phyloP scores from a whole-genome alignment of 2,888 invertebrate genomes.

The Hyppa rectilinea region DNA sequence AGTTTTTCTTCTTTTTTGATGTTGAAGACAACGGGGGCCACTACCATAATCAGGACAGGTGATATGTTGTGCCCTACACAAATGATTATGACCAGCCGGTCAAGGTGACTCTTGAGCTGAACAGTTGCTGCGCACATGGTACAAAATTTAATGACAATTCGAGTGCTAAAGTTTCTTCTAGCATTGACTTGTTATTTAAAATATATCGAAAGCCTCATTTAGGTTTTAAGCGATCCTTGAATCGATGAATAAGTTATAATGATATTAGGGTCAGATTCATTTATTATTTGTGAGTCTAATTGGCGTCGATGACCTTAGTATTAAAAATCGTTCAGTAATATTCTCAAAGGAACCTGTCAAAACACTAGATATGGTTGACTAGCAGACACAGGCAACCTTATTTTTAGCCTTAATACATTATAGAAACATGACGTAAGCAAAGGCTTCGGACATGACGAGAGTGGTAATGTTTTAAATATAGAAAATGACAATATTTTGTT shows the following conservation, averaged over 20 bases:
- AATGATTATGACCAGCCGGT: no score
- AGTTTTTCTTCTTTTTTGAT: not conserved
- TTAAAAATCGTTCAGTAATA: conserved; percentile 15
- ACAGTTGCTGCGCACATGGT: conserved; percentile 9
- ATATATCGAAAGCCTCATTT: not conserved
- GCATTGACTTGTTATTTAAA: not conserved
- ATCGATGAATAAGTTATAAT: conserved; percentile 9
- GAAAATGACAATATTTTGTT: conserved; percentile 35
- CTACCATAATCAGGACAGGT: not conserved
- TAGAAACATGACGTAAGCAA: conserved; percentile 42
- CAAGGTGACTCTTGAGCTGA: not conserved
- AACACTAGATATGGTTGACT: conserved; percentile 11
- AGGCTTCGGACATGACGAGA: conserved; percentile 33
- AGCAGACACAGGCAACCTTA: conserved; percentile 18
- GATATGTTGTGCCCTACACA: no score
- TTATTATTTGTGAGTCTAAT: conserved; percentile 28
- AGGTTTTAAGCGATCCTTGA: not conserved
- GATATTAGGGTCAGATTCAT: conserved; percentile 9
- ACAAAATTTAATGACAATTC: not conserved
- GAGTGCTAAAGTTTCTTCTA: not conserved
- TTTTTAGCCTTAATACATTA: conserved; percentile 31
- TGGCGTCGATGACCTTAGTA: conserved; percentile 20
- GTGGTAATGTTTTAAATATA: conserved; percentile 55
- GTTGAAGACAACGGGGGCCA: not conserved
- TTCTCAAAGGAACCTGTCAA: conserved; percentile 15